Base-by-base conservation (phyloP, 2,888 invertebrate species). In the Hyles lineata region DNA sequence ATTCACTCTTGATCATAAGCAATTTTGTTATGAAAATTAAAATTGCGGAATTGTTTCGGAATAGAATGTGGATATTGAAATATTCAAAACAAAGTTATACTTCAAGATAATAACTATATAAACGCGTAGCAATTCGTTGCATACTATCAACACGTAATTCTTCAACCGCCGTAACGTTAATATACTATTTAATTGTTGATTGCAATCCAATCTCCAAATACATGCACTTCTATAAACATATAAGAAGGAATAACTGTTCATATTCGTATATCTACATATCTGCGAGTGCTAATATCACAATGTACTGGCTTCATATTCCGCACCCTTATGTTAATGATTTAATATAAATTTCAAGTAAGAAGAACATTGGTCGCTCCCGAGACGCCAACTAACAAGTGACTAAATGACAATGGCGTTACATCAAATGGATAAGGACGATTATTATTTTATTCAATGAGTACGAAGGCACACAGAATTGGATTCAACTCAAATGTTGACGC, bases 401-500 rank as follows among this genome's bases (percentile, higher is more conserved):
- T 87, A 85, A 80, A 85, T 89, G 89, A 86, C 73, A 83, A 89
- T 88, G 88, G 82, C 79, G 81, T 86, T 84, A 82, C 71, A 74
- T 78, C 78, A 82, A 86, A 84, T 85, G 82, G 85, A 83, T 83
- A 84, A 87, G 84, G 86, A 86, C 85, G 83, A 86, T 83, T 82
- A 87, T 83, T 80, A 82, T 82, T 82, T 81, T 82, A 82, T 79
- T 77, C 79, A 76, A 80, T 80, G 77, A 75, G 79, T 85, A 85
- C 85, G 87, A 72, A 82, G 83, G 77, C 74, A 75, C 75, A 74
- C 83, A 85, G 83, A 87, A 85, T 85, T 84, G 83, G 87, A 83
- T 79, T 79, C 76, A 69, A 71, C 75, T 76, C 75, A 76, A 74
- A 76, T 70, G 71, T 73, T 74, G 60, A 55, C 70, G 70, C 74